Evolutionary conservation across 2,797 vertebrate species (phyloP).

Genomic region (Poeciliopsis presidionis): DNA sequence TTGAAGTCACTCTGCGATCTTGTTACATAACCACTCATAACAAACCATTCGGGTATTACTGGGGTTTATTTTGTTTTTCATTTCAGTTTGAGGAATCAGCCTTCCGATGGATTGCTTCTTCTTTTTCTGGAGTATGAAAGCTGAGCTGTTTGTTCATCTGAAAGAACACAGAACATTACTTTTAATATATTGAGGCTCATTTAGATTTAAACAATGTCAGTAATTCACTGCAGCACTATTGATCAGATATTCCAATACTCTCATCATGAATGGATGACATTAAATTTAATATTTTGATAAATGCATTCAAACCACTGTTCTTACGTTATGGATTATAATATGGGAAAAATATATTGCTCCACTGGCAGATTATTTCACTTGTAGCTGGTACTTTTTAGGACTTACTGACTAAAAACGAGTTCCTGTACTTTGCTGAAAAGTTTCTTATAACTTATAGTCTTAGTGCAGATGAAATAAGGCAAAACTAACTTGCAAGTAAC

Average conservation of each 20-base stretch:
- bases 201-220: not conserved
- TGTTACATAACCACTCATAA: slow-evolving; percentile 34
- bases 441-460: too few relatives aligned
- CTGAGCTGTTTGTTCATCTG: not conserved
- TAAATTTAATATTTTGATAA: not conserved
- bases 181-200: not conserved
- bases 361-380: too few relatives aligned
- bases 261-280: not conserved
- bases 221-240: not conserved
- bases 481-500: not conserved
- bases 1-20: slow-evolving; percentile 30
- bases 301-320: not conserved
- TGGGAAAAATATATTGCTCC: too few relatives aligned
- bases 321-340: too few relatives aligned
- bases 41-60: slow-evolving; percentile 17
- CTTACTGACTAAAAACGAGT: too few relatives aligned
- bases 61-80: not conserved
- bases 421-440: too few relatives aligned
- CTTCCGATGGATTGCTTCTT: not conserved
- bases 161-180: not conserved
- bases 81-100: slow-evolving; percentile 19
- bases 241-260: not conserved
- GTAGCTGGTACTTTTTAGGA: too few relatives aligned
- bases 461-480: too few relatives aligned
- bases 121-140: not conserved